Base-by-base conservation (phyloP, 1,140 invertebrate species). In the Rhagoletis pomonella region DNA sequence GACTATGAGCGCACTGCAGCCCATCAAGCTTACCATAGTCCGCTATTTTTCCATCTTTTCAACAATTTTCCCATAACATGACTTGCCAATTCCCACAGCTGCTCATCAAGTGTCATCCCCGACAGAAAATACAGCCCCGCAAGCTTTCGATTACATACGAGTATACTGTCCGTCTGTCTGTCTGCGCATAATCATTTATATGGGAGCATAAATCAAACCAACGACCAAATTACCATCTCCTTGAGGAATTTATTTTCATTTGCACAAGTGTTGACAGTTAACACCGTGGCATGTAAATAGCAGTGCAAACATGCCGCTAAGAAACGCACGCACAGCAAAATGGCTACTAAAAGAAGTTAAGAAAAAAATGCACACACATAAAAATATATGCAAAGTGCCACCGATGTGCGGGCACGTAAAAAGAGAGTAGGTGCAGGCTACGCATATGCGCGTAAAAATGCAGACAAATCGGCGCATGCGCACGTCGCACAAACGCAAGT, bases 241-340 rank as follows among this genome's bases (percentile, higher is more conserved):
- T 81, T 81, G 73, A 81, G 47, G 73, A 81, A 81, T 81, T 81
- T 81, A 81, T 81, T 81, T 81, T 81, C 73, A 81, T 81, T 81
- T 81, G 17, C 73, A 14, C 73, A 81, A 55, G 73, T 81, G 73
- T 81, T 81, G 73, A 55, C 73, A 81, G 73, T 81, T 81, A 81
- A 81, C 73, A 29, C 73, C 73, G 47, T 17, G 14, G 73, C 47
- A 50, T 81, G 73, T 81, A 81, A 81, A 81, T 81, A 42, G n/a
- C 50, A 81, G 50, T 81, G 73, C 44, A 50, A 81, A 58, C 73
- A 81, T 81, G 47, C 73, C 73, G 73, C 73, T 42, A 47, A 14
- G 6, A 50, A 81, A 81, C 14, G 10, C 14, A 81, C 47, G 47
- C 60, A n/a, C 7, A 7, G 73, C 9, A 81, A 29, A 29, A 29